Base-by-base conservation (phyloP, 2,888 invertebrate species). In the Zygaena filipendulae region DNA sequence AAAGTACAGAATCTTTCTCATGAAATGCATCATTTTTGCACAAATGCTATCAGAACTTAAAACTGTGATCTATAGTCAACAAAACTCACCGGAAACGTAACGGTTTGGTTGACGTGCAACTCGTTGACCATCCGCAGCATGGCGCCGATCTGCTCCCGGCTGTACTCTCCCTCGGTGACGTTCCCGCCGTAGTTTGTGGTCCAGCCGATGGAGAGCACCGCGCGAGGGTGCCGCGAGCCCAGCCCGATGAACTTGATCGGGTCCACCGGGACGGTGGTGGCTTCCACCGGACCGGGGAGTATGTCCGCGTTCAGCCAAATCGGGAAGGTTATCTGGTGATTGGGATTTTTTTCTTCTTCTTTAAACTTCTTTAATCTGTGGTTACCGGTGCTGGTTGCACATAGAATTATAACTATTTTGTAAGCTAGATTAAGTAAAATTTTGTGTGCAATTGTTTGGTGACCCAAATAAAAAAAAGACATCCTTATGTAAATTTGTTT, bases 241-340 rank as follows among this genome's bases (percentile, higher is more conserved):
- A 83, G 72, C 1, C 58, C 49, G 13, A 95, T 63, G 63, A 95
- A 95, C 33, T 55, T 46, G 3, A 51, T 56, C 0, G 87, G 68
- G 49, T 90, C 82, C 0, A 94, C 87, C 0, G 90, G 88, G 22
- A 49, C 58, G 0, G 72, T 53, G 8, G 58, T 52, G 3, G 71
- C 75, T 5, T 87, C 82, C 1, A 88, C 83, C 1, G 94, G 94
- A 0, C 95, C 95, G 0, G 71, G 54, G 1, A 92, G 66, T 39
- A 95, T 91, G 59, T 95, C 95, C 0, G 95, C 94, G 59, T 95
- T 95, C 32, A 95, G 60, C 91, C 92, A 93, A 3, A 95, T 56
- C 0, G 93, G 93, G 48, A 86, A 87, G 0, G 64, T 74, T 43
- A 86, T 69, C 90, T 92, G 59, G 3, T 22, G n/a, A n/a, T n/a